phyloP scores from a whole-genome alignment of 2,797 vertebrate genomes.

The Hyperoplus lanceolatus region DNA sequence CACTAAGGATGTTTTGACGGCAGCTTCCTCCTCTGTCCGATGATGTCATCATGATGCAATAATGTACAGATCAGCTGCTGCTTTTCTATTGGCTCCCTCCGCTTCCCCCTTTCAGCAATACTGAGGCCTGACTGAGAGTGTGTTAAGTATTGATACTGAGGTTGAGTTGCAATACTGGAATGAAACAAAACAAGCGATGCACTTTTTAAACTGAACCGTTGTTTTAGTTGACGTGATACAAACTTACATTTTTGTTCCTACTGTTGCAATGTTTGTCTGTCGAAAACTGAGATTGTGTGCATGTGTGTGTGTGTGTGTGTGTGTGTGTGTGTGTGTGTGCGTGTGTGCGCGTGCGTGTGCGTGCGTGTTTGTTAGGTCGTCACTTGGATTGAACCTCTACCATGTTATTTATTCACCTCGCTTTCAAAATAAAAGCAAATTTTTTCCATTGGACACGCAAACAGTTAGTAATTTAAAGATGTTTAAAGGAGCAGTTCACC shows the following conservation, averaged over 20 bases:
- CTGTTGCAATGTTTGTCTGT: neutral
- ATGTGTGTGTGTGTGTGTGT: neutral
- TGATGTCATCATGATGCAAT: conserved; percentile 92
- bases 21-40: conserved; percentile 58
- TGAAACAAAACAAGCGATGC: conserved; percentile 17
- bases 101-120: conserved; percentile 47
- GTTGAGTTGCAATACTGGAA: conserved; percentile 11
- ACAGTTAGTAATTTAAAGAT: conserved; percentile 6
- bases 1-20: conserved; percentile 5
- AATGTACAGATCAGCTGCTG: conserved; percentile 92
- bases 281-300: conserved; percentile 28
- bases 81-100: conserved; percentile 81
- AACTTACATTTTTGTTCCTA: conserved; percentile 11
- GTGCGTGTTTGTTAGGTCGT: neutral
- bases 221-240: conserved; percentile 6
- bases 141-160: neutral
- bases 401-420: conserved; percentile 9
- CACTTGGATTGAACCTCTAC: conserved; percentile 6
- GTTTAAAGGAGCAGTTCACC: conserved; percentile 30
- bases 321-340: neutral
- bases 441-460: conserved; percentile 8
- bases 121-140: conserved; percentile 13
- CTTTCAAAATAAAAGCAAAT: conserved; percentile 47
- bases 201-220: conserved; percentile 13
- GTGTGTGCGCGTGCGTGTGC: neutral